Evolutionary conservation across 2,888 invertebrate species (phyloP).

Genomic region (Campaea margaritaria): DNA sequence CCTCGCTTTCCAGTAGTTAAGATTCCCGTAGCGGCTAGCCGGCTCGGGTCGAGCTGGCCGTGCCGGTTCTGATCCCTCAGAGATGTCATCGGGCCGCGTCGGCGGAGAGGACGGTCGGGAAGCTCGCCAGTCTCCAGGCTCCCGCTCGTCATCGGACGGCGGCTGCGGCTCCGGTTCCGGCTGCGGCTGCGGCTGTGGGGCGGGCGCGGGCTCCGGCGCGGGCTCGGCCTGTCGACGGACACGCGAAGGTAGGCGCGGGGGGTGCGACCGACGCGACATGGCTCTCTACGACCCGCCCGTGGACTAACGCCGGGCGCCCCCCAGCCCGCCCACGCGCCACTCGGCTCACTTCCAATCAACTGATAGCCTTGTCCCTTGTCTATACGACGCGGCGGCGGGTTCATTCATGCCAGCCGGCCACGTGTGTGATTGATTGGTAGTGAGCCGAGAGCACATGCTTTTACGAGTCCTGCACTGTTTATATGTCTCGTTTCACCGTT

Average conservation of each 20-base stretch:
- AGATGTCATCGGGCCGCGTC: slow-evolving; percentile 75
- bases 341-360: slow-evolving; percentile 64
- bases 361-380: slow-evolving; percentile 66
- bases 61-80: slow-evolving; percentile 79
- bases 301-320: slow-evolving; percentile 69
- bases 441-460: slow-evolving; percentile 26
- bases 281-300: slow-evolving; percentile 67
- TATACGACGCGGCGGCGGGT: slow-evolving; percentile 42
- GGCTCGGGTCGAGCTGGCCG: slow-evolving; percentile 86
- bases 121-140: slow-evolving; percentile 82
- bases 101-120: slow-evolving; percentile 76
- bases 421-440: slow-evolving; percentile 62
- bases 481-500: background rate
- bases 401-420: slow-evolving; percentile 65
- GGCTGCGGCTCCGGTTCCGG: slow-evolving; percentile 71
- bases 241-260: slow-evolving; percentile 72
- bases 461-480: slow-evolving; percentile 2
- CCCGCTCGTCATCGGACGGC: slow-evolving; percentile 82
- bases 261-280: slow-evolving; percentile 79
- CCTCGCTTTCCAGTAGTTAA: slow-evolving; percentile 94
- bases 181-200: slow-evolving; percentile 54
- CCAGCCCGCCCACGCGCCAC: slow-evolving; percentile 48
- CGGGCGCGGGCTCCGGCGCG: slow-evolving; percentile 72
- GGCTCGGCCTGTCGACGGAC: slow-evolving; percentile 77
- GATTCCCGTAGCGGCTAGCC: slow-evolving; percentile 89